Conservation (phyloP, 1,140 invertebrate genomes). For the Pseudomyrmex dendroicus region DNA sequence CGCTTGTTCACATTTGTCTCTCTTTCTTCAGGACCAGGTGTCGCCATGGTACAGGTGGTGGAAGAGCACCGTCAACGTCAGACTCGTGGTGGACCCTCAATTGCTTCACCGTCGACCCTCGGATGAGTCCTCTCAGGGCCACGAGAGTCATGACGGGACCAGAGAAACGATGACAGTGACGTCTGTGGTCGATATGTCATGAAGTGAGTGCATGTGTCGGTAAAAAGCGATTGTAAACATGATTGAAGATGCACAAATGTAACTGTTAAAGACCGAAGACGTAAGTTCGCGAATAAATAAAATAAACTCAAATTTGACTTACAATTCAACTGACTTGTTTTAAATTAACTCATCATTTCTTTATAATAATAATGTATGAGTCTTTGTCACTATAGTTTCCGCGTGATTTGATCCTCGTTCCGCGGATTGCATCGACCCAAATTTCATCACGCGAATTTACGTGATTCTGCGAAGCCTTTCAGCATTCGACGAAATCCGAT, state of each 20-base stretch:
- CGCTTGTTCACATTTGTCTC: slow-evolving; percentile 41
- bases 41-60: slow-evolving; percentile 85
- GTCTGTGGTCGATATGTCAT: slow-evolving; percentile 39
- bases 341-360: not conserved
- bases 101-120: slow-evolving; percentile 69
- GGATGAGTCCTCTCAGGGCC: slow-evolving; percentile 68
- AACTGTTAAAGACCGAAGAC: slow-evolving; percentile 2
- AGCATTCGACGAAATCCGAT: slow-evolving; percentile 37
- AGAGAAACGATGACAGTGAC: slow-evolving; percentile 48
- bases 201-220: not conserved
- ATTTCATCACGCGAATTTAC: slow-evolving; percentile 47
- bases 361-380: too few species aligned
- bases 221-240: not conserved
- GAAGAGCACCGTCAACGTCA: slow-evolving; percentile 81
- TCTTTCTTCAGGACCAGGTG: slow-evolving; percentile 80
- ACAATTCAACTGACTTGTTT: not conserved
- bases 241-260: slow-evolving; percentile 9
- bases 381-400: too few species aligned
- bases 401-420: not conserved
- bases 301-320: slow-evolving; percentile 5
- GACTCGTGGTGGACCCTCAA: slow-evolving; percentile 78
- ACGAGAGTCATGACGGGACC: slow-evolving; percentile 66
- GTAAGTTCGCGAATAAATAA: slow-evolving; percentile 18
- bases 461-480: slow-evolving; percentile 33
- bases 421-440: not conserved